Conservation (phyloP, 2,797 vertebrate genomes). For the Sciurus carolinensis region DNA sequence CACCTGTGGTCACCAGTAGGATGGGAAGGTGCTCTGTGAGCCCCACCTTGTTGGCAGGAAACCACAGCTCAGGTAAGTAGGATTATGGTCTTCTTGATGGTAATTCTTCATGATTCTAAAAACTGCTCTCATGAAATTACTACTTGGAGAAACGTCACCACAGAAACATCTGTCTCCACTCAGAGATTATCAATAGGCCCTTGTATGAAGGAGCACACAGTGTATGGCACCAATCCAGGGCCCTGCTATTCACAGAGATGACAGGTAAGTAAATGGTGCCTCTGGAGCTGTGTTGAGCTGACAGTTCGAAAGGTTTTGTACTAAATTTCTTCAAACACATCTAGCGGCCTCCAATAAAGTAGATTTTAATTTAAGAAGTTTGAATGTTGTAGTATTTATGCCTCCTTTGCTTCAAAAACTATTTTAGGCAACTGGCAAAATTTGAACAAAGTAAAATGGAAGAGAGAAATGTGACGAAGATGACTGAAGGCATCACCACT, state of each 20-base stretch:
- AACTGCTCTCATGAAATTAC: neutral
- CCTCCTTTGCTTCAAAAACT: neutral
- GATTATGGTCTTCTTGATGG: neutral
- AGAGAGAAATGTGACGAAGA: neutral
- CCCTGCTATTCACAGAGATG: neutral
- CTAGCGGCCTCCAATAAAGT: neutral
- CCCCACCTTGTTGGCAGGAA: slow-evolving; percentile 93
- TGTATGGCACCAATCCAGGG: too few species aligned
- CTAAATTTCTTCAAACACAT: neutral
- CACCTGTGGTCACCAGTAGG: slow-evolving; percentile 93
- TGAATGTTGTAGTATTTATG: neutral
- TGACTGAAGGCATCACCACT: neutral
- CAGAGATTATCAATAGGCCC: neutral
- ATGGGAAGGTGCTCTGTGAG: slow-evolving; percentile 95
- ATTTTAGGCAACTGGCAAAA: neutral
- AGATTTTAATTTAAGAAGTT: neutral
- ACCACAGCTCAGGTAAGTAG: slow-evolving; percentile 93
- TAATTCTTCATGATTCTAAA: neutral
- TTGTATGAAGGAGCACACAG: neutral
- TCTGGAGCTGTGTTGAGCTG: neutral
- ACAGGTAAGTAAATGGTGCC: neutral
- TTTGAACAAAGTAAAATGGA: neutral
- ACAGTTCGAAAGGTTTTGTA: neutral
- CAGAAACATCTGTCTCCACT: neutral
- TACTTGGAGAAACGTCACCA: neutral